Evolutionary conservation across 1,140 invertebrate species (phyloP).

Genomic region (Atta colombica): DNA sequence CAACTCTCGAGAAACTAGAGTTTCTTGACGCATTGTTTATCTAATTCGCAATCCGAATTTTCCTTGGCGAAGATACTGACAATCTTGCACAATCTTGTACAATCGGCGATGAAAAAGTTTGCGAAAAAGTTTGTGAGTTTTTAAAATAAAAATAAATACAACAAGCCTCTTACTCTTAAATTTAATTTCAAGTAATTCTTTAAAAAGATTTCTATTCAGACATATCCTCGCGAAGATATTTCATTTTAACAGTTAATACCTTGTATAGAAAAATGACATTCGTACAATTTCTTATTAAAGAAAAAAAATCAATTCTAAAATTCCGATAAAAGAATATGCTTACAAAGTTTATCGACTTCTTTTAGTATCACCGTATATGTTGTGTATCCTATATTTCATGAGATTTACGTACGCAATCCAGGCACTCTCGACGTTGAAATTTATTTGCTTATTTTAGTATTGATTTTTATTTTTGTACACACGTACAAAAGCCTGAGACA

Average conservation of each 20-base stretch:
- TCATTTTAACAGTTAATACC: background rate
- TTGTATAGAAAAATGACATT: background rate
- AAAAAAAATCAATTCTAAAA: constrained; percentile 13
- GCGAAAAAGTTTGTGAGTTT: background rate
- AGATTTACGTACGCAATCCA: constrained; percentile 40
- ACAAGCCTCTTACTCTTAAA: background rate
- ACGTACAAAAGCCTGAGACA: background rate
- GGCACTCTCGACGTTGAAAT: constrained; percentile 13
- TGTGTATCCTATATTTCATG: constrained; percentile 38
- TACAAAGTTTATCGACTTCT: constrained; percentile 45
- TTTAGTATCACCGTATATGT: constrained; percentile 33
- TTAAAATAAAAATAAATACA: background rate
- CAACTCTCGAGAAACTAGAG: background rate
- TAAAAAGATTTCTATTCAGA: background rate
- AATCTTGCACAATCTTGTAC: no score
- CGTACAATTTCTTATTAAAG: background rate
- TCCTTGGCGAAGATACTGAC: background rate
- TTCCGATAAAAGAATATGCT: constrained; percentile 28
- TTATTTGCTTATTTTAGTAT: constrained; percentile 45
- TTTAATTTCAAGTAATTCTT: background rate
- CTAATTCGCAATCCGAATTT: background rate
- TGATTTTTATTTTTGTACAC: constrained; percentile 26
- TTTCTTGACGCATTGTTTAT: background rate
- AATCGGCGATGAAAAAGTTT: background rate
- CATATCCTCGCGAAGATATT: background rate